Conservation (phyloP, 1,140 invertebrate genomes). For the Heliconius hewitsoni region DNA sequence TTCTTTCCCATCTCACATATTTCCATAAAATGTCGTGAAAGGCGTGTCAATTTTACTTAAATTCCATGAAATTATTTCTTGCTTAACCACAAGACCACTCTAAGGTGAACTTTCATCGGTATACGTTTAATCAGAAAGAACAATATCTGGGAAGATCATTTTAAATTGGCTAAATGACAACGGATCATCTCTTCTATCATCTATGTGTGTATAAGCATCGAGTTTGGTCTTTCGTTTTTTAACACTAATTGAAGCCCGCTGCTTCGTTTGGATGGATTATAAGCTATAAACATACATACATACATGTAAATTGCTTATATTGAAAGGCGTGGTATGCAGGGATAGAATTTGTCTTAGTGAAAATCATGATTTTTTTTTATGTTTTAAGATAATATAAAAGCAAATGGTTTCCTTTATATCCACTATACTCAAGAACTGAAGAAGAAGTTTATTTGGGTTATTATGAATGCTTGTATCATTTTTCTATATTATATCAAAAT, state of each 20-base stretch:
- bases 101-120: slow-evolving; percentile 3
- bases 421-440: too few species aligned
- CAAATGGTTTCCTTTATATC: too few species aligned
- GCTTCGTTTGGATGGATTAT: too few species aligned
- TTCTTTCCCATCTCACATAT: slow-evolving; percentile 15
- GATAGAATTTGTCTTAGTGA: too few species aligned
- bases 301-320: too few species aligned
- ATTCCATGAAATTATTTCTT: slow-evolving; percentile 29
- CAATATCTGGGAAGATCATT: slow-evolving; percentile 11
- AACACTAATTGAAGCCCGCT: not conserved
- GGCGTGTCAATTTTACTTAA: slow-evolving; percentile 20
- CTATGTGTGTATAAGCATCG: not conserved
- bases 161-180: slow-evolving; percentile 9
- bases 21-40: slow-evolving; percentile 7
- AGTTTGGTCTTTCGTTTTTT: not conserved
- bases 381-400: too few species aligned
- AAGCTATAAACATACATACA: too few species aligned
- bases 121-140: slow-evolving; percentile 7
- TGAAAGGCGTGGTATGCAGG: too few species aligned
- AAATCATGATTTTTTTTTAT: too few species aligned
- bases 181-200: slow-evolving; percentile 8
- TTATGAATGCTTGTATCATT: too few species aligned
- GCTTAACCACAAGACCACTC: slow-evolving; percentile 1
- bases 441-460: too few species aligned
- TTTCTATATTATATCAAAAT: too few species aligned